Percentiles rank a stretch among this genome's conserved stretches.
These are phyloP conservation scores for Ptychoptera albimana DNA, from an alignment of 2,888 invertebrate species.

Conservation along the genomic window DNA sequence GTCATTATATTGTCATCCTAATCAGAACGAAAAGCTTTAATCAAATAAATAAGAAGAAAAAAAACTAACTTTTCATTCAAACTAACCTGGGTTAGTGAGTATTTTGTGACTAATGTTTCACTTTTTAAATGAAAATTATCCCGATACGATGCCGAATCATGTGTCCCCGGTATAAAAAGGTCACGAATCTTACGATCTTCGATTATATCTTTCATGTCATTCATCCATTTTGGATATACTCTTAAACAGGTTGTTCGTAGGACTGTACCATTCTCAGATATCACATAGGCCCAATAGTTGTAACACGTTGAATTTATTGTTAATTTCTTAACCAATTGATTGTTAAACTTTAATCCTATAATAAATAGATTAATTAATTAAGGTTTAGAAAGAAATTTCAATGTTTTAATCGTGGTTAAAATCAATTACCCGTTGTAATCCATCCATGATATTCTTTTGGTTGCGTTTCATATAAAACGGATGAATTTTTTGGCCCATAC, in stretches of 20 bases:
- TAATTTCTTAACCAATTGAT: conserved; percentile 18
- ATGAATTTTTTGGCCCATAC: no score
- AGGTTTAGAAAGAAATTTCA: no score
- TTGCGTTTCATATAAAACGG: no score
- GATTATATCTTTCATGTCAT: conserved; percentile 29
- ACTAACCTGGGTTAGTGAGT: conserved; percentile 31
- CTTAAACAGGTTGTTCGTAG: conserved; percentile 32
- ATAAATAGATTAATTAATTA: no score
- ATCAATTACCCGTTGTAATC: no score
- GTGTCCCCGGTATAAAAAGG: conserved; percentile 52
- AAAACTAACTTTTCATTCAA: conserved; percentile 12
- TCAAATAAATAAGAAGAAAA: conserved; percentile 3
- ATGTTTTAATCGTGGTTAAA: no score
- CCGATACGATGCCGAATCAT: conserved; percentile 47
- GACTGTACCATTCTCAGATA: conserved; percentile 21
- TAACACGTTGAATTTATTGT: conserved; percentile 22
- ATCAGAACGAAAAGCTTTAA: no score
- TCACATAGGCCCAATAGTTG: conserved; percentile 28
- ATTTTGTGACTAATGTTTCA: conserved; percentile 32
- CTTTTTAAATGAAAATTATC: conserved; percentile 24
- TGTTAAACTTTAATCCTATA: conserved; percentile 16
- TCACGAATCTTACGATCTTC: conserved; percentile 31
- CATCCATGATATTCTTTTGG: no score
- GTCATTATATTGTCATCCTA: conserved; percentile 39
- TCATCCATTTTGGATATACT: conserved; percentile 42